Conservation (phyloP, 2,113 vertebrate species). For the Charina bottae region DNA sequence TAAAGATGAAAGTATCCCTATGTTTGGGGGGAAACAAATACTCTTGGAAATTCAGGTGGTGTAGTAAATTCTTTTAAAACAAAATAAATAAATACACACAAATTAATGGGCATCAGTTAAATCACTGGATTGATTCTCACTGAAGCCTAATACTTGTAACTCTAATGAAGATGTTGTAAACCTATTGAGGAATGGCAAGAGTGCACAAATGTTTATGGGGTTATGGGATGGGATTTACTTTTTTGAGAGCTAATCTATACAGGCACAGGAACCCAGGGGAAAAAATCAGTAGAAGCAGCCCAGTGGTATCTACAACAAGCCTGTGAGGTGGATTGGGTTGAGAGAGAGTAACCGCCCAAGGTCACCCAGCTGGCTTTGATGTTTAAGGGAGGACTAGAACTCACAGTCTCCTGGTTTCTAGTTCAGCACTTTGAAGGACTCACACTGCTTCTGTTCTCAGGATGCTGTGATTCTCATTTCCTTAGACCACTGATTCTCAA, state of each 20-base stretch:
- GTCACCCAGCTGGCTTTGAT: background rate
- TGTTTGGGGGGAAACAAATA: background rate
- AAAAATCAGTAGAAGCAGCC: background rate
- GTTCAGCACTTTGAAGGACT: conserved; percentile 16
- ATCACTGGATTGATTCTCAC: background rate
- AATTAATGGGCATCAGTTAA: background rate
- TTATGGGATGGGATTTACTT: background rate
- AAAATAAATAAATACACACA: background rate
- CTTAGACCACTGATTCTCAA: background rate
- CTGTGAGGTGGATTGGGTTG: background rate
- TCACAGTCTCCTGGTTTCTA: background rate
- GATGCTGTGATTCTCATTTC: conserved; percentile 61
- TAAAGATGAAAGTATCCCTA: background rate
- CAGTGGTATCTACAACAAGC: background rate
- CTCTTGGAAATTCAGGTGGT: background rate
- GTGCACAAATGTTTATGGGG: background rate
- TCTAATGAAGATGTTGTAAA: background rate
- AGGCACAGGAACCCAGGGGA: background rate
- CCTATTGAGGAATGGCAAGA: background rate
- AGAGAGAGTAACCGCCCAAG: background rate
- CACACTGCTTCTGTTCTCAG: conserved; percentile 69
- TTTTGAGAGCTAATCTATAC: background rate
- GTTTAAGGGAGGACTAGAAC: background rate
- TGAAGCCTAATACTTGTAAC: background rate
- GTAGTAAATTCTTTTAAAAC: background rate